These are phyloP conservation scores for Quadriops clusia DNA, from an alignment of 2,888 invertebrate species.

Conservation along the genomic window DNA sequence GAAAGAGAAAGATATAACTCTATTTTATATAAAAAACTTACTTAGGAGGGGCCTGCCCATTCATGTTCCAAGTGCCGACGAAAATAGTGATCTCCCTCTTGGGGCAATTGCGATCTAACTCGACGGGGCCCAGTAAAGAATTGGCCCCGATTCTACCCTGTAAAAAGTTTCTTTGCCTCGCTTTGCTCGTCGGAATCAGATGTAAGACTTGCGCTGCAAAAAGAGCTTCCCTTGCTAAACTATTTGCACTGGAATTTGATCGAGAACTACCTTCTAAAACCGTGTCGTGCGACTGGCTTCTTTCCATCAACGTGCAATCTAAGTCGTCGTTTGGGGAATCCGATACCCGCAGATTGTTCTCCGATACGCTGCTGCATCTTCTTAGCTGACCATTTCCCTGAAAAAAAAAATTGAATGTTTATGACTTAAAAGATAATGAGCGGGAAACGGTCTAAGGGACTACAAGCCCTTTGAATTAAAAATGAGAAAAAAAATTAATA, in stretches of 20 bases:
- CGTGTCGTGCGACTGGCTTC: conserved; percentile 33
- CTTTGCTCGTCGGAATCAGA: conserved; percentile 72
- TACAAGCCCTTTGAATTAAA: too few relatives aligned
- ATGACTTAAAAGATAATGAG: not conserved
- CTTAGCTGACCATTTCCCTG: conserved; percentile 19
- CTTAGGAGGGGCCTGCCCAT: conserved; percentile 77
- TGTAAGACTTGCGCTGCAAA: conserved; percentile 62
- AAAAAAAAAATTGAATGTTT: conserved; percentile 5
- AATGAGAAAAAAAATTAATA: too few relatives aligned
- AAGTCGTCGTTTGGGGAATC: conserved; percentile 13
- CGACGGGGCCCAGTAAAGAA: conserved; percentile 70
- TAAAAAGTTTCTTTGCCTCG: conserved; percentile 68
- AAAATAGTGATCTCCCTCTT: conserved; percentile 76
- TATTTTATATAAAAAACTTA: conserved; percentile 38
- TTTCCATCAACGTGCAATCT: conserved; percentile 26
- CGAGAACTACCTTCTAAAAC: conserved; percentile 19
- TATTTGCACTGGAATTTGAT: conserved; percentile 45
- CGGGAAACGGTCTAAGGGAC: too few relatives aligned
- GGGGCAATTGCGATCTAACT: conserved; percentile 77
- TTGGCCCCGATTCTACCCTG: conserved; percentile 71
- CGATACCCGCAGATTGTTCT: conserved; percentile 22
- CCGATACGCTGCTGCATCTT: conserved; percentile 32
- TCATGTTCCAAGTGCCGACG: conserved; percentile 96
- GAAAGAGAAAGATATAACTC: too few relatives aligned
- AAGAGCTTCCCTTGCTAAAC: conserved; percentile 59